phyloP scores from a whole-genome alignment of 2,113 vertebrate genomes.

The Barnardius zonarius region DNA sequence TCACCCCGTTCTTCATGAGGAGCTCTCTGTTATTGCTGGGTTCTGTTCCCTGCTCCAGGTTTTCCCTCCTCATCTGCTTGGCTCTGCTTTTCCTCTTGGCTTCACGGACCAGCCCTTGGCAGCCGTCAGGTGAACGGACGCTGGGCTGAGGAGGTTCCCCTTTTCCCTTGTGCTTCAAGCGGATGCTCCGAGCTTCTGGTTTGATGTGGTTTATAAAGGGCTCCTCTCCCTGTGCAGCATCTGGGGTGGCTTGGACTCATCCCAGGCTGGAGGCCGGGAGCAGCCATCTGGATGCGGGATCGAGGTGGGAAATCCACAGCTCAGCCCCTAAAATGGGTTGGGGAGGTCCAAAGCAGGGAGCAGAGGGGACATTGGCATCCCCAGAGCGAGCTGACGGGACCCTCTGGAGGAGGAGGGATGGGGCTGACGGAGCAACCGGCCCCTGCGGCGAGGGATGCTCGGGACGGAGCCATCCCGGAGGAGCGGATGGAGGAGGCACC shows the following conservation, averaged over 20 bases:
- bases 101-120: not conserved
- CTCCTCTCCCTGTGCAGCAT: not conserved
- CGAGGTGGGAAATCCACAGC: not conserved
- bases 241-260: not conserved
- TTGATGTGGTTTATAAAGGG: not conserved
- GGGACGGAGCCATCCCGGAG: not conserved
- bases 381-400: not conserved
- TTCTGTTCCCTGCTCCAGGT: not conserved
- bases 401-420: not conserved
- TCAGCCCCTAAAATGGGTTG: accelerated
- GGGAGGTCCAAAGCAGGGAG: not conserved
- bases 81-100: not conserved
- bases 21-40: not conserved
- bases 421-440: not conserved
- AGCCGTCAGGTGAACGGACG: not conserved
- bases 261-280: not conserved
- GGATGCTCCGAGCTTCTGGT: not conserved
- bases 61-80: not conserved
- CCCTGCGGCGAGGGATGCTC: not conserved
- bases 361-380: not conserved
- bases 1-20: not conserved
- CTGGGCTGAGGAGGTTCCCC: not conserved
- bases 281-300: not conserved
- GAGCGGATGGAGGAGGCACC: not conserved
- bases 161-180: too few species aligned